Evolutionary conservation across 1,140 invertebrate species (phyloP).

Genomic region (Orchesella cincta): DNA sequence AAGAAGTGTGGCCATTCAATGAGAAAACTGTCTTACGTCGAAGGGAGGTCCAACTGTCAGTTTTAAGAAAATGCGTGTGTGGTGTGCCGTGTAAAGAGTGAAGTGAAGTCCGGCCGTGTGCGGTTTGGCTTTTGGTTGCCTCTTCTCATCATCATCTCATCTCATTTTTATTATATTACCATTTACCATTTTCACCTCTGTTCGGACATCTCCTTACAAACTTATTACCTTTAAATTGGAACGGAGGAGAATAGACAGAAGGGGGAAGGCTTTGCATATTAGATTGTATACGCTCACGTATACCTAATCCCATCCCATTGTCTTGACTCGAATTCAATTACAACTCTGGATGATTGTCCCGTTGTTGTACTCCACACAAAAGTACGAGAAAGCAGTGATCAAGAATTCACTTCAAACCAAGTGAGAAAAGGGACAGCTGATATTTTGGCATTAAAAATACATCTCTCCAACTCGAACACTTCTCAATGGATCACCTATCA

Average conservation of each 20-base stretch:
- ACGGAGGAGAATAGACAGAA: too few species aligned
- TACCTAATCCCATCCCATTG: too few species aligned
- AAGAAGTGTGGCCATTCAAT: slow-evolving; percentile 26
- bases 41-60: slow-evolving; percentile 17
- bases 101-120: neutral
- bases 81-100: slow-evolving; percentile 6
- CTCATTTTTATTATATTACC: neutral
- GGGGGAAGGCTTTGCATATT: too few species aligned
- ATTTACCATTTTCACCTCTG: slow-evolving; percentile 9
- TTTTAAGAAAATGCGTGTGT: slow-evolving; percentile 23
- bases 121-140: slow-evolving; percentile 2
- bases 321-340: too few species aligned
- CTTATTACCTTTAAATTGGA: too few species aligned
- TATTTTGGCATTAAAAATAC: neutral
- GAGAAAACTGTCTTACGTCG: neutral
- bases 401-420: too few species aligned
- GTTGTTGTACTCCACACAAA: too few species aligned
- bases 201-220: neutral
- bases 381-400: too few species aligned
- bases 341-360: too few species aligned
- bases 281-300: too few species aligned
- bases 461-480: too few species aligned
- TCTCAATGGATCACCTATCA: neutral
- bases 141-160: slow-evolving; percentile 12
- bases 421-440: neutral